Evolutionary conservation across 2,113 vertebrate genomes (phyloP), one percentile per base, ranked within the genome.

Genomic region (Rhabdornis inornatus): DNA sequence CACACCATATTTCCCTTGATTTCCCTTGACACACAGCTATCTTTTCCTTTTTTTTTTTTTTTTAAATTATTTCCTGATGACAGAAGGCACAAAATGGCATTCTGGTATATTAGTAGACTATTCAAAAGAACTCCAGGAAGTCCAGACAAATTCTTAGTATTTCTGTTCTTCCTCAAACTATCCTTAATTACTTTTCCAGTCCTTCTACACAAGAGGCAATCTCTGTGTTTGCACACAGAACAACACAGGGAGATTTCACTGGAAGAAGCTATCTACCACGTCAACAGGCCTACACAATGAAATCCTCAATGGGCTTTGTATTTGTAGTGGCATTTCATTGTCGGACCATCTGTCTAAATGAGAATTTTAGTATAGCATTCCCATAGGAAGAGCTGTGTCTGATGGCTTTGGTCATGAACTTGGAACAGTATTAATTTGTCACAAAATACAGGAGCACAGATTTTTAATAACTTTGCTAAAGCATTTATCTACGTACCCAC

Each of bases 1-100:
- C 11, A 19, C 33, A 45, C 15, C 0, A 0, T 1, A 0, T 70
- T 68, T 76, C 13, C 16, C 45, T 84, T 72, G 33, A 0, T 70
- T 68, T 76, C 13, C 16, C 45, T 84, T 72, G 33, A 49, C 9
- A 71, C 11, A 11, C 0, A 1, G 27, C 22, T 87, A 9, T 25
- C 2, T 33, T 35, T 37, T 39, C 4, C 5, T 42, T 12, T 20
- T 6, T 30, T 15, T 22, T 37, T 10, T 22, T 31, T n/a, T 31
- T 11, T 52, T 61, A n/a, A n/a, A 20, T 57, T 52, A 31, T 25
- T 14, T 47, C 24, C 28, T 55, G 4, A 40, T 5, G 8, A 12
- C 13, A 55, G 30, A 64, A 76, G 33, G 49, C 14, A 66, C 22
- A 63, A 45, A 40, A 49, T 71, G 6, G 12, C 6, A 19, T 75